Conservation (phyloP, 2,113 vertebrate species). For the Lagopus muta region DNA sequence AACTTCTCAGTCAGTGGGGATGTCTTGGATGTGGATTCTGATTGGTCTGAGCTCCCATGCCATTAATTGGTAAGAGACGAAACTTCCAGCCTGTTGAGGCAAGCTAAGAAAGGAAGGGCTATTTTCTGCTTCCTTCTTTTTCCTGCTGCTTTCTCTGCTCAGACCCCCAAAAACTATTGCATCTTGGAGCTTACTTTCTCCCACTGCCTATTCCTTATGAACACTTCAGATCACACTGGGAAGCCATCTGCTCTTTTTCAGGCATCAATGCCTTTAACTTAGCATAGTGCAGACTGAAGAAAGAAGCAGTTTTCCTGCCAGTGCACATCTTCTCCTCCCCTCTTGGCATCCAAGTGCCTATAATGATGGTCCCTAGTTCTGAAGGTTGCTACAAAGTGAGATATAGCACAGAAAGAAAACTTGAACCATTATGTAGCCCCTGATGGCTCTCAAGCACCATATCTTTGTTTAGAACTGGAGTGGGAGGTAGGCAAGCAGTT, state of each 20-base stretch:
- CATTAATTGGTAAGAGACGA: background rate
- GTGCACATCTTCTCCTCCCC: background rate
- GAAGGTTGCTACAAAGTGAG: background rate
- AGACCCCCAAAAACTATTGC: background rate
- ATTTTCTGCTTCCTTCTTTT: background rate
- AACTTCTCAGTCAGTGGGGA: background rate
- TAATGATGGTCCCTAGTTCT: background rate
- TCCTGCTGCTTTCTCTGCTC: background rate
- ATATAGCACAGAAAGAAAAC: background rate
- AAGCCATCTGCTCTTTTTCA: background rate
- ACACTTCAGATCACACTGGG: background rate
- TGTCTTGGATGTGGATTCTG: background rate
- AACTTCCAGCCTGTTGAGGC: background rate
- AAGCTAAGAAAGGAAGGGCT: background rate
- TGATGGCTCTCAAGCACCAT: background rate
- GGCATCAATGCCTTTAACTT: background rate
- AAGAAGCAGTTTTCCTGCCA: background rate
- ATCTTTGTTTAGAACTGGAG: background rate
- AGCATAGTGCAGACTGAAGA: background rate
- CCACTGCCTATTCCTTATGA: background rate
- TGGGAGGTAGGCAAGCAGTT: background rate
- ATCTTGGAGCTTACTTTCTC: background rate
- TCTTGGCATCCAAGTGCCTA: background rate
- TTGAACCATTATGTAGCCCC: background rate
- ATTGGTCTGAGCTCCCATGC: background rate